Percentiles rank a stretch among this genome's conserved stretches.
Evolutionary conservation across 2,797 vertebrate species (phyloP).

Genomic region (Leucoraja ocellata): DNA sequence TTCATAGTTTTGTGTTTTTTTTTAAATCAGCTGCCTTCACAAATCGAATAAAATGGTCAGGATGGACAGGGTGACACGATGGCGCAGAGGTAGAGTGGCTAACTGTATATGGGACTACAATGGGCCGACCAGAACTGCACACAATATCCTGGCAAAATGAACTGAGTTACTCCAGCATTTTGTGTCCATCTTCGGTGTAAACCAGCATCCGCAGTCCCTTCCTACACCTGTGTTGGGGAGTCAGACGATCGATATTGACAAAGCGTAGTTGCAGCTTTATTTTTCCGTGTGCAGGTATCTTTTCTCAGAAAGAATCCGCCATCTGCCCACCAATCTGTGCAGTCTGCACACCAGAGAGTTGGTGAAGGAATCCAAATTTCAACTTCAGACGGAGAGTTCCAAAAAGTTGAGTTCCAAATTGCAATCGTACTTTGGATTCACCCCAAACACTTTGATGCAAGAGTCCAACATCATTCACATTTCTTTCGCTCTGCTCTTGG

Average conservation of each 20-base stretch:
- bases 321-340: slow-evolving; percentile 35
- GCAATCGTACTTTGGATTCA: slow-evolving; percentile 5
- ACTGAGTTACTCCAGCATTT: too few species aligned
- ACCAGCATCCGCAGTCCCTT: too few species aligned
- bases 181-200: too few species aligned
- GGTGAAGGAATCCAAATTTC: slow-evolving; percentile 32
- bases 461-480: slow-evolving; percentile 7
- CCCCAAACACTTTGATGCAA: background rate
- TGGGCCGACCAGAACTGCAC: too few species aligned
- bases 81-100: too few species aligned
- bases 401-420: slow-evolving; percentile 34
- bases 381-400: slow-evolving; percentile 13
- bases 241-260: background rate
- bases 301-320: slow-evolving; percentile 4
- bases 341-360: slow-evolving; percentile 24
- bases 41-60: background rate
- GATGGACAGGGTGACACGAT: background rate
- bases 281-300: background rate
- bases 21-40: background rate
- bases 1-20: too few species aligned
- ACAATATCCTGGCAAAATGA: background rate
- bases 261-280: slow-evolving; percentile 17
- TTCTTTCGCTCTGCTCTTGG: background rate
- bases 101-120: too few species aligned
- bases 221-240: background rate